A percentile compares a stretch with the other conserved stretches of the same genome.
Evolutionary conservation across 2,888 invertebrate genomes (phyloP).

Genomic region (Nephrocerus scutellatus): DNA sequence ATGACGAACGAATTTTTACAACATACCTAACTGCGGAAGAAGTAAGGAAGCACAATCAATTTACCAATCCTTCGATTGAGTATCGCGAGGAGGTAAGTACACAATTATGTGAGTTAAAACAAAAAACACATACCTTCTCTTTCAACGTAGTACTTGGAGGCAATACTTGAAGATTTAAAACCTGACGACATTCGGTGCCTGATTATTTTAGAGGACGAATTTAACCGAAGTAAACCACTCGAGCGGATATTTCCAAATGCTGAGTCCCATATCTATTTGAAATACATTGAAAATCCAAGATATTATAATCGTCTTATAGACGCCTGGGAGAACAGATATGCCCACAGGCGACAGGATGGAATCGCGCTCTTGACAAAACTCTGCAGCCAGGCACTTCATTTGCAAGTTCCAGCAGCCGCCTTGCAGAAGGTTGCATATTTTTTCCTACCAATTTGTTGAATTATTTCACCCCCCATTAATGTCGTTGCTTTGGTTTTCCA

Average conservation of each 20-base stretch:
- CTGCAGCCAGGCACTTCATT: constrained; percentile 65
- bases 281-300: constrained; percentile 71
- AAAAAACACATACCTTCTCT: not conserved
- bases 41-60: constrained; percentile 51
- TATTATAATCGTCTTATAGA: constrained; percentile 90
- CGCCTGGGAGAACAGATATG: constrained; percentile 80
- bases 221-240: constrained; percentile 59
- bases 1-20: constrained; percentile 64
- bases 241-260: constrained; percentile 80
- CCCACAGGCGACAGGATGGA: constrained; percentile 52
- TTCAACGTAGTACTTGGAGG: constrained; percentile 57
- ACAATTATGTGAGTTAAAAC: not conserved
- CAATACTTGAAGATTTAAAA: constrained; percentile 76
- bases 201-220: constrained; percentile 81
- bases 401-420: constrained; percentile 57
- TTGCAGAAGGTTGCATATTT: constrained; percentile 34
- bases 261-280: constrained; percentile 67
- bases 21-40: constrained; percentile 63
- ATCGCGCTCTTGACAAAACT: constrained; percentile 56
- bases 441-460: not conserved
- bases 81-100: constrained; percentile 37
- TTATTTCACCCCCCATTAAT: not conserved
- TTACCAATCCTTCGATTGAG: constrained; percentile 40
- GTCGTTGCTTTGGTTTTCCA: constrained; percentile 13
- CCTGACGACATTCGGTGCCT: constrained; percentile 86